phyloP scores from a whole-genome alignment of 2,888 invertebrate species.

The Odontomyia ornata region DNA sequence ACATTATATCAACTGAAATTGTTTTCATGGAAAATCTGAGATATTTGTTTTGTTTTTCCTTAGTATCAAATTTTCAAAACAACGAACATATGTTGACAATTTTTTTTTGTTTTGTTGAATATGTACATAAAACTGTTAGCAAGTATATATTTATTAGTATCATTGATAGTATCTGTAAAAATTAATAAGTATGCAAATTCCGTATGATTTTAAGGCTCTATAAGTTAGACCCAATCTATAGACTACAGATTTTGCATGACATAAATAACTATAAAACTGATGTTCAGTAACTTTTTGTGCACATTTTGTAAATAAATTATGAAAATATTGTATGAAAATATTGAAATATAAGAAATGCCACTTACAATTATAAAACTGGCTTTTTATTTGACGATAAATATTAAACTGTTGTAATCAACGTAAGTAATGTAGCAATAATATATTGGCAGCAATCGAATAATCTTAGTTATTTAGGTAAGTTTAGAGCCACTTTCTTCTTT shows the following conservation, averaged over 20 bases:
- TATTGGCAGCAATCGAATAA: no score
- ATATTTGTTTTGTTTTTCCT: background rate
- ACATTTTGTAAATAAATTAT: conserved; percentile 42
- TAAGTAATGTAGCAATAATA: no score
- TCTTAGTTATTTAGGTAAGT: no score
- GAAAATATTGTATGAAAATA: conserved; percentile 36
- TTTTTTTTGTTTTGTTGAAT: background rate
- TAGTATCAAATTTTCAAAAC: conserved; percentile 8
- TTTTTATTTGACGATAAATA: background rate
- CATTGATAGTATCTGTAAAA: background rate
- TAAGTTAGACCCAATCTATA: background rate
- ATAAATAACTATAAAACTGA: conserved; percentile 10
- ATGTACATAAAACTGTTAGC: no score
- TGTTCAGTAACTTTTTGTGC: conserved; percentile 38
- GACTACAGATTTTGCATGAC: background rate
- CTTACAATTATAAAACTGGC: background rate
- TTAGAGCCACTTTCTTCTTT: no score
- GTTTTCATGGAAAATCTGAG: no score
- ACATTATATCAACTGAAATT: background rate
- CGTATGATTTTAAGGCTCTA: background rate
- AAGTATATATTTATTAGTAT: no score
- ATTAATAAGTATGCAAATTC: background rate
- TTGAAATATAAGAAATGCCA: conserved; percentile 30
- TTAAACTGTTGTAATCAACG: no score
- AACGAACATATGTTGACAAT: conserved; percentile 10